Evolutionary conservation across 2,113 vertebrate species (phyloP), one percentile per base, ranked within the genome.

Genomic region (Alces alces): DNA sequence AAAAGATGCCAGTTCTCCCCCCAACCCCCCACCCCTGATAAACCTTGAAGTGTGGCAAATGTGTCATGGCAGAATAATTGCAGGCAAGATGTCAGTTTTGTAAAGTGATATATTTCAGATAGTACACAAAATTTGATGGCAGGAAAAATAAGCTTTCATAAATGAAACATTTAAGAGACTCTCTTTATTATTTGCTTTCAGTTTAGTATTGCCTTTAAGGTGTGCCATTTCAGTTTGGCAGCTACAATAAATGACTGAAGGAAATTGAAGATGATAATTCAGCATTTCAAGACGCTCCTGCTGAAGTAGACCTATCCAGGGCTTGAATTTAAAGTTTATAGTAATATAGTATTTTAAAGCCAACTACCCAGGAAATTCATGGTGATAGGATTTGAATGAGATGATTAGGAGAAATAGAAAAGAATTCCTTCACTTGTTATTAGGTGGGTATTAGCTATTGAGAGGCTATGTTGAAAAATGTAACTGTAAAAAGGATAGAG

Each of bases 231-330:
- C 98, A 98, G 98, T 98, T 97, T 98, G 98, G 97, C 98, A 96
- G 97, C 97, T 98, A 98, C 98, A 98, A 99, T 98, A 98, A 99
- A 98, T 96, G 98, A 97, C 99, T 99, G 98, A 98, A 98, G 97
- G 98, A 98, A 98, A 98, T 99, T 99, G 99, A 99, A 98, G 98
- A 98, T 98, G 98, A 98, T 98, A 98, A 99, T 99, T 99, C 98
- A 98, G 97, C 98, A 95, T 98, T 98, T 98, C 93, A 98, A 98
- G 98, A 99, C 98, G 97, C 97, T 96, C 79, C 98, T 98, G 98
- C 98, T 99, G 98, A 97, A 94, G 98, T 98, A 98, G 98, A 98
- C 98, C 96, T 23, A 89, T 98, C 98, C 90, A 84, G 94, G 97
- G 93, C 95, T 97, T 93, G 93, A 98, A 99, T 98, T 98, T 98